Percentiles rank a stretch among this genome's conserved stretches.
Evolutionary conservation across 2,797 vertebrate genomes (phyloP).

Genomic region (Bovichtus diacanthus): DNA sequence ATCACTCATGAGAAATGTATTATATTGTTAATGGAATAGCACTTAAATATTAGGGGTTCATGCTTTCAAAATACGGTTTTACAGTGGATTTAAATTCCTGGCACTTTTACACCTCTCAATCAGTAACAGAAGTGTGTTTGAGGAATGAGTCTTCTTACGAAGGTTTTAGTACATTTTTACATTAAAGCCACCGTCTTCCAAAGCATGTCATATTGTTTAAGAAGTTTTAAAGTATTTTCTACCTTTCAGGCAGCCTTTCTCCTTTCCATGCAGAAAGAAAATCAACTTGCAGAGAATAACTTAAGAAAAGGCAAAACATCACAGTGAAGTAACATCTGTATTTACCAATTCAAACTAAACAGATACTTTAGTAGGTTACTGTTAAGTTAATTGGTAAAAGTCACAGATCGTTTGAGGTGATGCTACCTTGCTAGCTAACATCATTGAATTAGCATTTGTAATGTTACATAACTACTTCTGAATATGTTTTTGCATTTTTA

Average conservation of each 20-base stretch:
- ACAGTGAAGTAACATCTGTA: neutral
- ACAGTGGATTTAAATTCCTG: conserved; percentile 27
- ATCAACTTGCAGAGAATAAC: conserved; percentile 22
- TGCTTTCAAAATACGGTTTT: conserved; percentile 27
- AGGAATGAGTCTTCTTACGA: conserved; percentile 2
- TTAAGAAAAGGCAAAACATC: neutral
- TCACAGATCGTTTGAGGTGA: neutral
- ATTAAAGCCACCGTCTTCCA: conserved; percentile 32
- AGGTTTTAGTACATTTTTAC: conserved; percentile 34
- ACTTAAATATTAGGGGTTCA: conserved; percentile 15
- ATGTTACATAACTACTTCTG: neutral
- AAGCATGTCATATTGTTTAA: conserved; percentile 39
- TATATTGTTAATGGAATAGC: neutral
- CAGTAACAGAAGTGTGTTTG: conserved; percentile 11
- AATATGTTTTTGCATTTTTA: neutral
- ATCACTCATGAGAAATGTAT: conserved; percentile 6
- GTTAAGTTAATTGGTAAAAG: neutral
- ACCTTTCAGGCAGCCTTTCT: conserved; percentile 39
- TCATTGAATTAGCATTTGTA: neutral
- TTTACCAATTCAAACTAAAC: neutral
- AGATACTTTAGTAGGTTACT: neutral
- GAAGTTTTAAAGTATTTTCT: conserved; percentile 31
- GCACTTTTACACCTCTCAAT: conserved; percentile 5
- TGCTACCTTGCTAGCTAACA: neutral
- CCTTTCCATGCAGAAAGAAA: conserved; percentile 5